Evolutionary conservation across 1,140 invertebrate genomes (phyloP).

Genomic region (Mactra quadrangularis): DNA sequence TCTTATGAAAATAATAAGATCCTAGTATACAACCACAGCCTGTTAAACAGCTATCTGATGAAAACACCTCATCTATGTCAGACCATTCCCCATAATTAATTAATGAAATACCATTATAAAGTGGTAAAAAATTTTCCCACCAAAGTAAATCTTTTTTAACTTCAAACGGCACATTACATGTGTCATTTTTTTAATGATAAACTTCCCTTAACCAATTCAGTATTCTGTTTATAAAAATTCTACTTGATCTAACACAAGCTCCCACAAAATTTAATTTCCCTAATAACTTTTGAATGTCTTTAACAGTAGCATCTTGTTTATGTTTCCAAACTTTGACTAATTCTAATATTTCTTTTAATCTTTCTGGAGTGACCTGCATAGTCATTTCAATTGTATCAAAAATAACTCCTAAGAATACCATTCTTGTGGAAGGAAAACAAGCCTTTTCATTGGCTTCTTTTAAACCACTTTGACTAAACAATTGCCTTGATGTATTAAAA

Average conservation of each 20-base stretch:
- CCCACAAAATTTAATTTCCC: conserved; percentile 40
- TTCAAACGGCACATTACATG: background rate
- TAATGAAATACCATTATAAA: too few species aligned
- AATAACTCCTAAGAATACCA: background rate
- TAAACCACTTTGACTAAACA: background rate
- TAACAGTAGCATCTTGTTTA: conserved; percentile 11
- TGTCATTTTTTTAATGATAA: background rate
- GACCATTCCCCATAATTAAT: conserved; percentile 3
- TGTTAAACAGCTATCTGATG: conserved; percentile 35
- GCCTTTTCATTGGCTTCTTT: background rate
- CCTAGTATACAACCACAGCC: conserved; percentile 31
- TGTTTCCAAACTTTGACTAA: conserved; percentile 13
- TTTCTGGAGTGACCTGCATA: conserved; percentile 7
- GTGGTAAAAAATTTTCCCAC: conserved; percentile 54
- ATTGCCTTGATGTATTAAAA: background rate
- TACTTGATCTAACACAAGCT: too few species aligned
- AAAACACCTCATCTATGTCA: conserved; percentile 9
- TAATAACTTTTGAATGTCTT: conserved; percentile 11
- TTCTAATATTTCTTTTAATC: background rate
- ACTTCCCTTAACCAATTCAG: conserved; percentile 14
- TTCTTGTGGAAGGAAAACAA: background rate
- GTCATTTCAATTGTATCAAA: conserved; percentile 5
- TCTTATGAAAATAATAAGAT: conserved; percentile 15
- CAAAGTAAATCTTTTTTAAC: conserved; percentile 45
- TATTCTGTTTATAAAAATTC: conserved; percentile 7